Evolutionary conservation across 2,797 vertebrate genomes (phyloP).

Genomic region (Halcyon chelicuti): DNA sequence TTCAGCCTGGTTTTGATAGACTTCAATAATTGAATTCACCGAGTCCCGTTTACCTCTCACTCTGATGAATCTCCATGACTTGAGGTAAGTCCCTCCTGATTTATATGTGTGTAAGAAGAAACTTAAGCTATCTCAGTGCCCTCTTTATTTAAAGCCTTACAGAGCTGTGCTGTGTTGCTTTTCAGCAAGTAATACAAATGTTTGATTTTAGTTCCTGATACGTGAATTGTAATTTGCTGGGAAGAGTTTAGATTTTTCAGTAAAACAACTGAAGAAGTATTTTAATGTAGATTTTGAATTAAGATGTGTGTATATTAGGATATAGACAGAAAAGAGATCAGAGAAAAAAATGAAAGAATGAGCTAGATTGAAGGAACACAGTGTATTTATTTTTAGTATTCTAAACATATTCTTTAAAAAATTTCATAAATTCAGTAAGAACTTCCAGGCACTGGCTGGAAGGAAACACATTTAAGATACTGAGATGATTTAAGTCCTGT

Average conservation of each 20-base stretch:
- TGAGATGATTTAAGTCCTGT: neutral
- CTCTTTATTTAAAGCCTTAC: conserved; percentile 4
- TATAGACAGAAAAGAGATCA: neutral
- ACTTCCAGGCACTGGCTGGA: neutral
- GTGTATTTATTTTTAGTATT: neutral
- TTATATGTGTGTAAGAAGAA: conserved; percentile 4
- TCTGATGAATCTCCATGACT: neutral
- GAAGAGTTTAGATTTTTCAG: neutral
- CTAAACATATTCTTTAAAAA: neutral
- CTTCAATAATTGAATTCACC: conserved; percentile 31
- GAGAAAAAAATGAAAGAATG: neutral
- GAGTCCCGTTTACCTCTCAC: neutral
- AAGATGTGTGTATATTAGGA: neutral
- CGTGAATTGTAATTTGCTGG: neutral
- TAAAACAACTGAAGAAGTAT: neutral
- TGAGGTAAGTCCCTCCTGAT: conserved; percentile 13
- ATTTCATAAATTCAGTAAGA: neutral
- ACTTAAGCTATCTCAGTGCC: neutral
- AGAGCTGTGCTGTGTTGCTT: neutral
- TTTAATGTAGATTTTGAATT: neutral
- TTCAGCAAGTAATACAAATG: neutral
- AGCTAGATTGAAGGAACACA: neutral
- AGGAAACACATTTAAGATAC: neutral
- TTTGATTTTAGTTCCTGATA: conserved; percentile 3
- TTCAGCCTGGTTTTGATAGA: conserved; percentile 28